Evolutionary conservation across 2,113 vertebrate genomes (phyloP), one percentile per base, ranked within the genome.

Genomic region (Setophaga kirtlandii): DNA sequence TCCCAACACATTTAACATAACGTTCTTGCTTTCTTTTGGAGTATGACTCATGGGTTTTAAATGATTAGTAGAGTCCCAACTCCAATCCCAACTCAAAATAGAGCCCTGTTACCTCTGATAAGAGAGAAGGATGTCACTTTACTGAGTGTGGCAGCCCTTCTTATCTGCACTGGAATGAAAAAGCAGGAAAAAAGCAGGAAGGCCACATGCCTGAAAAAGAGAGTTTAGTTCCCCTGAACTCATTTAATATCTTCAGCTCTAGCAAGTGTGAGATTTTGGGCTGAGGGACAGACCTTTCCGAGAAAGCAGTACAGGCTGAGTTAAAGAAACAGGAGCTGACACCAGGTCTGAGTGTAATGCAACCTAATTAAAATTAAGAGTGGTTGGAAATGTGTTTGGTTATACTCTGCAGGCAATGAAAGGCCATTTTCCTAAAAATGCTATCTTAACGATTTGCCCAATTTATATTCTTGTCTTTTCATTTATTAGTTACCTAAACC

Each of bases 401-500:
- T 95, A 50, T 81, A 53, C 87, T 96, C 94, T 94, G 80, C 74
- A 65, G 96, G 90, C 94, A 95, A 78, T 44, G 56, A 89, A 93
- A 93, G 92, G 65, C 80, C 69, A 62, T 96, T 94, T 96, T 81
- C 93, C 90, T 89, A 96, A 96, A 96, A 93, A 92, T 69, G 65
- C 80, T 94, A 9, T 89, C 92, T 76, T 64, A 59, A 49, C 87
- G 73, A 94, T 92, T 95, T 85, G 50, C 55, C 35, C 91, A 92
- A 94, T 92, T 96, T 97, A 81, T 94, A 94, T 96, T 96, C 96
- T 75, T 95, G 95, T 90, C 82, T 87, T 97, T 96, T 96, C 91
- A 95, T 97, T 96, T 97, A 96, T 94, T 94, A 95, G 90, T 96
- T 94, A 94, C 87, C 90, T 78, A 94, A 97, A 97, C 96, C 95